Base-by-base conservation (phyloP, 1,140 invertebrate species). In the Caligus rogercresseyi region DNA sequence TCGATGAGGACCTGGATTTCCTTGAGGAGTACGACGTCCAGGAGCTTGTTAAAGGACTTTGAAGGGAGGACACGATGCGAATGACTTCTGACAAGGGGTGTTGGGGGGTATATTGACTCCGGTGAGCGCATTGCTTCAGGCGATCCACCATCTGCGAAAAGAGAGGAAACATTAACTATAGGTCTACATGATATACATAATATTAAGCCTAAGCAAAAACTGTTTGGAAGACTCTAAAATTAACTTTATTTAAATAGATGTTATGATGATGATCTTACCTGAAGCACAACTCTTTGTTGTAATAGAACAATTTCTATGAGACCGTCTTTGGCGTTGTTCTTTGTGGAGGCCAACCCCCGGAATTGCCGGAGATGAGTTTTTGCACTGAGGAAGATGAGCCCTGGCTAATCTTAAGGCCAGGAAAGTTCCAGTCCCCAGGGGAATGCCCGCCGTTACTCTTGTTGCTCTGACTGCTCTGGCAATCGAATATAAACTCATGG, bases 1-100 rank as follows among this genome's bases (percentile, higher is more conserved):
- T 53, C 19, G 19, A 55, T 26, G 11, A 63, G 19, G 3, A 18
- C 14, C 65, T 68, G 65, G 4, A 70, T 68, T 65, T 71, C 70
- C 16, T 66, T 53, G 53, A 66, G 67, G 21, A 75, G 68, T 24
- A 73, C 67, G 21, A 73, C 69, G 66, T 78, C 76, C 3, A 77
- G 71, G 24, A 76, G 67, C 23, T 72, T 71, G 15, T 75, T 72
- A 67, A 76, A 75, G 7, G 72, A 68, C 57, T 59, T 58, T 55
- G 19, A 15, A 63, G 54, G 21, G 16, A 20, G n/a, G 21, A 51
- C n/a, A 63, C 18, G 20, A 63, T 53, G 1, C 53, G 52, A 15
- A 16, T 58, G 15, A 56, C 52, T 23, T 63, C 61, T 2, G 23
- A 16, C n/a, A 59, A 18, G n/a, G 61, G 61, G n/a, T 63, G 51